Evolutionary conservation across 2,113 vertebrate genomes (phyloP).

Genomic region (Mus spicilegus): DNA sequence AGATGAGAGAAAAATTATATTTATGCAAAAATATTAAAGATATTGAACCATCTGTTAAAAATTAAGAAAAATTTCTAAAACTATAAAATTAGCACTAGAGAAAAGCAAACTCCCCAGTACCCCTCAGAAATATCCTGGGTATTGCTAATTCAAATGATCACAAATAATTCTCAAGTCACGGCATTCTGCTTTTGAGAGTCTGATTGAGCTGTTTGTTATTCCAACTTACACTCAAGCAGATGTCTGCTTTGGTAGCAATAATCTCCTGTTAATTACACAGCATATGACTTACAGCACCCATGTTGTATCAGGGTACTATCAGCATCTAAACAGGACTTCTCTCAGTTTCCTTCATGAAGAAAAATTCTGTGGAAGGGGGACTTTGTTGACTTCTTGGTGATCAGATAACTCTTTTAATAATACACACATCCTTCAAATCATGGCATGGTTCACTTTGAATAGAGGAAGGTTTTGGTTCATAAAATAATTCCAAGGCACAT

Average conservation of each 20-base stretch:
- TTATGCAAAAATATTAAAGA: background rate
- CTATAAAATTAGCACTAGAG: background rate
- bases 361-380: slow-evolving; percentile 36
- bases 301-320: background rate
- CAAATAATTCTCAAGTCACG: background rate
- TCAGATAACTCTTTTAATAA: slow-evolving; percentile 54
- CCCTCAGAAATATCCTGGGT: background rate
- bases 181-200: slow-evolving; percentile 9
- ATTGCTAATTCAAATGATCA: background rate
- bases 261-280: slow-evolving; percentile 40
- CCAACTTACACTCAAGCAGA: slow-evolving; percentile 3
- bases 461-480: slow-evolving; percentile 51
- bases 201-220: slow-evolving; percentile 58
- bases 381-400: slow-evolving; percentile 55
- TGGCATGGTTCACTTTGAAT: slow-evolving; percentile 35
- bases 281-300: background rate
- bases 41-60: background rate
- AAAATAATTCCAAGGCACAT: slow-evolving; percentile 67
- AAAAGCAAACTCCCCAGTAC: background rate
- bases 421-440: slow-evolving; percentile 38
- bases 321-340: slow-evolving; percentile 23
- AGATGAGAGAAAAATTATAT: slow-evolving; percentile 29
- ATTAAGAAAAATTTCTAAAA: background rate
- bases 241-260: slow-evolving; percentile 61
- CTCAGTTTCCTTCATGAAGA: slow-evolving; percentile 51